phyloP scores from a whole-genome alignment of 2,888 invertebrate genomes.

The Margaritifera margaritifera region DNA sequence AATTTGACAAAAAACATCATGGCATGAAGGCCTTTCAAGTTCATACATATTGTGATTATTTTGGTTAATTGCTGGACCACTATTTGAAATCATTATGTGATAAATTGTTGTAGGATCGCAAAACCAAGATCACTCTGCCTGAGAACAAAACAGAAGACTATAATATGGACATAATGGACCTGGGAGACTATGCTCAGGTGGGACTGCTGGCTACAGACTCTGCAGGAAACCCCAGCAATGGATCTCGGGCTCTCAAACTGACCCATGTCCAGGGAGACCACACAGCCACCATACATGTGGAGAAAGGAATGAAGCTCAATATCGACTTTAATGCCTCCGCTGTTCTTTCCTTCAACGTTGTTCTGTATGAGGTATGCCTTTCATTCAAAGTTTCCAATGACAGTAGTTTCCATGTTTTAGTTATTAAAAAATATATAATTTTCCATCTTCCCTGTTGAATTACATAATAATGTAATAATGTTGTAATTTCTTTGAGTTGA shows the following conservation, averaged over 20 bases:
- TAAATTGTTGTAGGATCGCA: conserved; percentile 35
- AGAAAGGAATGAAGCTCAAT: conserved; percentile 51
- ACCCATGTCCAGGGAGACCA: conserved; percentile 49
- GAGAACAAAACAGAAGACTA: conserved; percentile 38
- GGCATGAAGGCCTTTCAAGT: no score
- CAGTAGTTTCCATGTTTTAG: no score
- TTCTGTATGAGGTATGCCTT: conserved; percentile 50
- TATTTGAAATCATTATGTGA: no score
- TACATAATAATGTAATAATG: no score
- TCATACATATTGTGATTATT: no score
- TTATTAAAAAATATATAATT: no score
- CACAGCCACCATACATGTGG: conserved; percentile 54
- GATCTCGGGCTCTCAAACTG: conserved; percentile 4
- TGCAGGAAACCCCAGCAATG: conserved; percentile 33
- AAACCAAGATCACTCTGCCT: conserved; percentile 50
- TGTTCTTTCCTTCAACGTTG: conserved; percentile 51
- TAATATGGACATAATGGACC: conserved; percentile 48
- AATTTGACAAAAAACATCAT: no score
- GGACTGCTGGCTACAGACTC: conserved; percentile 51
- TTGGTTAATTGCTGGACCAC: no score
- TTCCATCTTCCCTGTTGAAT: no score
- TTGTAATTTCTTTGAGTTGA: no score
- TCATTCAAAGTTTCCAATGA: background rate
- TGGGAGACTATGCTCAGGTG: conserved; percentile 54
- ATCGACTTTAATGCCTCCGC: conserved; percentile 56